Evolutionary conservation across 2,113 vertebrate genomes (phyloP).

Genomic region (Dipodomys spectabilis): DNA sequence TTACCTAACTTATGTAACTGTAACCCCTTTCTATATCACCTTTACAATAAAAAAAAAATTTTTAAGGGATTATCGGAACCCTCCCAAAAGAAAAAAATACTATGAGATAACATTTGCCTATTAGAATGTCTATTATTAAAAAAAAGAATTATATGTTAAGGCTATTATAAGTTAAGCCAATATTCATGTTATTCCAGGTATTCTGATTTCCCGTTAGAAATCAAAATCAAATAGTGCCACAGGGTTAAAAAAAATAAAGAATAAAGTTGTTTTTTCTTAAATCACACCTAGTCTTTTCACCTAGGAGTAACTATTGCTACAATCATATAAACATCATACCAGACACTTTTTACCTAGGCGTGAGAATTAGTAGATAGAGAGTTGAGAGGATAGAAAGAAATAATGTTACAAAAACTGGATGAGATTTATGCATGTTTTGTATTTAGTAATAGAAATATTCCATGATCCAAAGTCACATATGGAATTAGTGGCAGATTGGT

Average conservation of each 20-base stretch:
- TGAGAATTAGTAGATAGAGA: neutral
- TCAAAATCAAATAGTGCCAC: neutral
- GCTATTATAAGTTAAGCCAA: neutral
- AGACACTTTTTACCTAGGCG: neutral
- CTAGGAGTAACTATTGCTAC: neutral
- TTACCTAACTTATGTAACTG: too few species aligned
- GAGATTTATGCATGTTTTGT: neutral
- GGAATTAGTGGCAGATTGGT: neutral
- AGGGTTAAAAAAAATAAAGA: neutral
- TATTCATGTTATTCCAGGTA: neutral
- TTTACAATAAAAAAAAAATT: too few species aligned
- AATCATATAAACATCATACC: neutral
- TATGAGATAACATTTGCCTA: too few species aligned
- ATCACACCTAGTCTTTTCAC: neutral
- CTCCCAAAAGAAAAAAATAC: too few species aligned
- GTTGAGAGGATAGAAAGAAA: constrained; percentile 6
- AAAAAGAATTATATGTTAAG: neutral
- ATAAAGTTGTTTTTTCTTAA: neutral
- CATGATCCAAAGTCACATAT: neutral
- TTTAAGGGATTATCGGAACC: too few species aligned
- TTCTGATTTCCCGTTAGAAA: constrained; percentile 47
- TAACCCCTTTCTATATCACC: too few species aligned
- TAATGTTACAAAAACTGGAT: neutral
- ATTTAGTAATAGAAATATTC: constrained; percentile 23
- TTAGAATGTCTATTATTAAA: too few species aligned